Base-by-base conservation (phyloP, 2,888 invertebrate genomes). In the Ichneumoninae sp. region DNA sequence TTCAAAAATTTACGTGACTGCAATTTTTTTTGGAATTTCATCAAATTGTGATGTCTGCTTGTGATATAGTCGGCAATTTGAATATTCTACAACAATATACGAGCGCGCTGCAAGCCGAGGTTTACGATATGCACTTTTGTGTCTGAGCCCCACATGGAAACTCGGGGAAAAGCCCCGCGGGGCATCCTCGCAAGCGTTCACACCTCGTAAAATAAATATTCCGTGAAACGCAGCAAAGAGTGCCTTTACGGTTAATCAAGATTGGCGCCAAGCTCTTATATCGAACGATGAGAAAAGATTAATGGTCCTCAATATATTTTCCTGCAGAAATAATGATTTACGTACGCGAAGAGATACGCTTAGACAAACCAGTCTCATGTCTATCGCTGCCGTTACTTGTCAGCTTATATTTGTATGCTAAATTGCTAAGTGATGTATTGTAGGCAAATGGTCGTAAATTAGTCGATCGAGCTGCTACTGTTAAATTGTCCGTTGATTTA, bases 141-240 rank as follows among this genome's bases (percentile, higher is more conserved):
- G 16, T 62, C 30, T 13, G 16, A 30, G 33, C 6, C 33, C 33
- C 33, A n/a, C 62, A 22, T 30, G 30, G 30, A 50, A 77, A 72
- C 71, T 44, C 26, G 40, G 81, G 26, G 57, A 81, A 78, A 78
- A 6, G 16, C 44, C 54, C 77, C 84, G 77, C 44, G 69, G 66
- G 71, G 84, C 74, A 69, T 52, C 52, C 60, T 44, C 57, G 62
- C 76, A 57, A 68, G 65, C 78, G 84, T 84, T 84, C 62, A 74
- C 84, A 84, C 84, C 84, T 84, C 78, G 78, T 78, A 22, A 81
- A 69, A 77, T 78, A 78, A 69, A 78, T 69, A 54, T 69, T 47
- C 77, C 69, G 77, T 13, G 33, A 69, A 62, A 74, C 65, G 30
- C n/a, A 50, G 50, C 19, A 4, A 75, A 47, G 50, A 33, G 36